Percentiles rank a stretch among this genome's conserved stretches.
These are phyloP conservation scores for Heliconius melpomene DNA, from an alignment of 1,140 invertebrate species.

Conservation along the genomic window DNA sequence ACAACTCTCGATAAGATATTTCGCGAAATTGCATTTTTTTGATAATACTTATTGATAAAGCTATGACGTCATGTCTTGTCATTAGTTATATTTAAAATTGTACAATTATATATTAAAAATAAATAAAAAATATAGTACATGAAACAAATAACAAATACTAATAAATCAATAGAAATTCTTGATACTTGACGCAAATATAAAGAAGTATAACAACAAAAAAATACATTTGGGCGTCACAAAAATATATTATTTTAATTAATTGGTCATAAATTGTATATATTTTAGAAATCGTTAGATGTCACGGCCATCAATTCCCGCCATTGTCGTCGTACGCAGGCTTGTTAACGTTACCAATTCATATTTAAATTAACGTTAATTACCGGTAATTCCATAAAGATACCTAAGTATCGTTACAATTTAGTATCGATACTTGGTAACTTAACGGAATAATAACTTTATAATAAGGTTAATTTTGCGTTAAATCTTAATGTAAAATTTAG, in stretches of 20 bases:
- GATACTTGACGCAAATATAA: neutral
- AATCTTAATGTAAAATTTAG: too few species aligned
- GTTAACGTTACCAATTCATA: too few species aligned
- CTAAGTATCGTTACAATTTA: too few species aligned
- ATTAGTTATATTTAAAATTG: neutral
- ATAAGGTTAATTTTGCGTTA: too few species aligned
- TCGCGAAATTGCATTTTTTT: neutral
- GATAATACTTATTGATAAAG: neutral
- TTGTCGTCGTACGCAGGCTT: slow-evolving; percentile 63
- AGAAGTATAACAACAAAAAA: neutral
- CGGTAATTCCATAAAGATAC: too few species aligned
- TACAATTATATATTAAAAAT: neutral
- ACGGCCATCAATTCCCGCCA: slow-evolving; percentile 54
- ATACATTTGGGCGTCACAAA: neutral
- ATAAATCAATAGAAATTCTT: neutral
- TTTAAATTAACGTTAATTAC: too few species aligned
- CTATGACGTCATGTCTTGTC: neutral
- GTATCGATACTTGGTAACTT: too few species aligned
- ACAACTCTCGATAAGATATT: neutral
- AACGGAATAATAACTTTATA: too few species aligned
- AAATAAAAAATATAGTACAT: neutral
- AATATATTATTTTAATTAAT: neutral
- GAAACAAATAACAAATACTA: neutral
- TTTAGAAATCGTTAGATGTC: slow-evolving; percentile 60
- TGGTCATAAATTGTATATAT: slow-evolving; percentile 18